Evolutionary conservation across 2,888 invertebrate genomes (phyloP).

Genomic region (Rhagonycha fulva): DNA sequence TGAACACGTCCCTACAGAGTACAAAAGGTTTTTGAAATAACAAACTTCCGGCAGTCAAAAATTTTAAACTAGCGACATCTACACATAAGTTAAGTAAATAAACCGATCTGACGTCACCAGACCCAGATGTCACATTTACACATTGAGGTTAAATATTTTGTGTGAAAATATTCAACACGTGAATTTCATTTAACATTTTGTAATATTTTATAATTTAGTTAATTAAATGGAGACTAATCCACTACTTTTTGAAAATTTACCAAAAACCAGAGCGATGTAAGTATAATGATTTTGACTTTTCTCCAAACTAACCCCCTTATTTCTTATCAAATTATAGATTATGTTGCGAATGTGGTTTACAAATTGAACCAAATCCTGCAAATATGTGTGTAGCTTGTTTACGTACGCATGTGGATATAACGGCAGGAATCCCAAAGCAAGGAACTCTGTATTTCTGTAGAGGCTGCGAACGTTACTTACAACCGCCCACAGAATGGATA

Average conservation of each 20-base stretch:
- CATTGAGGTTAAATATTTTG: background rate
- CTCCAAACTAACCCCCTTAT: background rate
- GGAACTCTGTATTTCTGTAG: conserved; percentile 87
- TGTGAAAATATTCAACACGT: background rate
- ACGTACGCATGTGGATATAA: conserved; percentile 90
- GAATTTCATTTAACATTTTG: background rate
- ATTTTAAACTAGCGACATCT: background rate
- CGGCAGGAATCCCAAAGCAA: conserved; percentile 95
- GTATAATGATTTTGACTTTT: background rate
- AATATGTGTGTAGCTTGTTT: conserved; percentile 98
- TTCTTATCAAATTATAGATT: conserved; percentile 59
- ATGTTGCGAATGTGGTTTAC: conserved; percentile 93
- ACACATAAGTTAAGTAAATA: background rate
- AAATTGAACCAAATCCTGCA: conserved; percentile 93
- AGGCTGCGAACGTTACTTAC: conserved; percentile 92
- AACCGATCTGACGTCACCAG: background rate
- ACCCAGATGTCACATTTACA: too few species aligned
- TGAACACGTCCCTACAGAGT: too few species aligned
- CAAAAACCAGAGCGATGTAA: background rate
- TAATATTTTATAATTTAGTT: background rate
- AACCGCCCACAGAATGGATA: conserved; percentile 91
- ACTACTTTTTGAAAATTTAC: background rate
- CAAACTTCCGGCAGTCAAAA: too few species aligned
- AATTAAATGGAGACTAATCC: background rate
- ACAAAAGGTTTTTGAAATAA: too few species aligned